A percentile compares a stretch with the other conserved stretches of the same genome.
Evolutionary conservation across 2,113 vertebrate species (phyloP).

Genomic region (Poeciliopsis retropinna): DNA sequence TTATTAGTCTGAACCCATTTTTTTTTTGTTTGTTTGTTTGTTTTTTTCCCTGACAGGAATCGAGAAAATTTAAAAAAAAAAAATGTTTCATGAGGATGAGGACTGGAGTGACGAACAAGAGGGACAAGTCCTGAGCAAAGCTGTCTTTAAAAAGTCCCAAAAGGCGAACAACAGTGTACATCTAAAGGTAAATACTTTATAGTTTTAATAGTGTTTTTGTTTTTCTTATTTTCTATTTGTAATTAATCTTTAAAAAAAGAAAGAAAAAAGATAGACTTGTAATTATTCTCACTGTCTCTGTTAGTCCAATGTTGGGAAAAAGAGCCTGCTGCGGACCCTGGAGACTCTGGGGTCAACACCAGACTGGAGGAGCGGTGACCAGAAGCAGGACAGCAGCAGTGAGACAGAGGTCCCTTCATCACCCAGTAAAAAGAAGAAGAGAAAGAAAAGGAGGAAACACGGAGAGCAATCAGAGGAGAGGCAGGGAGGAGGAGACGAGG

Average conservation of each 20-base stretch:
- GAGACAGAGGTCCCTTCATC: conserved; percentile 45
- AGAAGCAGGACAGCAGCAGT: conserved; percentile 51
- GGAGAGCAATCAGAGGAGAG: conserved; percentile 26
- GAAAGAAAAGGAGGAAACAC: conserved; percentile 63
- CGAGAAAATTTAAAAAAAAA: not conserved
- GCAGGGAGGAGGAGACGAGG: conserved; percentile 13
- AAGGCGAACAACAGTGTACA: conserved; percentile 12
- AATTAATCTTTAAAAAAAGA: not conserved
- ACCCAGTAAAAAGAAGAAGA: conserved; percentile 68
- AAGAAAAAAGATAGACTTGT: not conserved
- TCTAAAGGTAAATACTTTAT: conserved; percentile 39
- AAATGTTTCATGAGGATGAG: conserved; percentile 80
- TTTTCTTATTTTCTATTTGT: not conserved
- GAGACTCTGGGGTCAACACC: conserved; percentile 75
- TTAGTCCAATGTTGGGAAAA: conserved; percentile 65
- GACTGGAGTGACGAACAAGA: conserved; percentile 77
- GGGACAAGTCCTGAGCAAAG: conserved; percentile 17
- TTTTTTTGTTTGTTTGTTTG: not conserved
- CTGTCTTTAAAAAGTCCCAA: conserved; percentile 8
- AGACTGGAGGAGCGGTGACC: conserved; percentile 59
- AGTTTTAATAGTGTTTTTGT: too few species aligned
- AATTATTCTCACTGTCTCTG: not conserved
- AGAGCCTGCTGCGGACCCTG: conserved; percentile 78
- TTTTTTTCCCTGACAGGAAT: not conserved
- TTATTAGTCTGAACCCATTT: not conserved